These are phyloP conservation scores for Haliclystus octoradiatus DNA, from an alignment of 30 jellyfish, hydroid and myxozoan genomes.

Conservation along the genomic window DNA sequence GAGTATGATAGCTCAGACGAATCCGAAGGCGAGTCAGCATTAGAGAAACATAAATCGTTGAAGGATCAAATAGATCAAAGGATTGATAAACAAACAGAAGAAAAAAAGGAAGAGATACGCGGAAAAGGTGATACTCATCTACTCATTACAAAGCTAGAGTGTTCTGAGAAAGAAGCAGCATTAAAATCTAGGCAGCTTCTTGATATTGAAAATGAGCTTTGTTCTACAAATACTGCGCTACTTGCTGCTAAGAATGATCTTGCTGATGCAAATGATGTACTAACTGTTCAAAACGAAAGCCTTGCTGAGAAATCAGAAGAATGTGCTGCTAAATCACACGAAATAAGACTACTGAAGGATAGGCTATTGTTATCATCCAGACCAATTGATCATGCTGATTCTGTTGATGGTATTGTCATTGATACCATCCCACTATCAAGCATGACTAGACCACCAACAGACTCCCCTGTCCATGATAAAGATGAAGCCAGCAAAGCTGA, in stretches of 20 bases:
- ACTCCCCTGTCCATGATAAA: background rate
- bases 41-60: background rate
- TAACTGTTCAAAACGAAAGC: background rate
- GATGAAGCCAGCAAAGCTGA: background rate
- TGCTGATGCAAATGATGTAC: constrained; percentile 7
- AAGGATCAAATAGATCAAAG: background rate
- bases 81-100: background rate
- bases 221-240: background rate
- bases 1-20: constrained; percentile 80
- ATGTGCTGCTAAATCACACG: constrained; percentile 1
- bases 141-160: background rate
- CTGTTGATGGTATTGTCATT: background rate
- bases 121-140: background rate
- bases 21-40: constrained; percentile 51
- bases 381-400: background rate
- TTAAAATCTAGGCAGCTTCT: background rate
- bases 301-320: background rate
- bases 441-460: background rate
- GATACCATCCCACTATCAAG: no score
- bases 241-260: background rate
- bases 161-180: background rate
- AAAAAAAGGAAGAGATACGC: background rate
- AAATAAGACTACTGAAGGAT: constrained; percentile 3
- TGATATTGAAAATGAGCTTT: background rate
- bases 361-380: background rate